Evolutionary conservation across 2,797 vertebrate genomes (phyloP).

Genomic region (Cuniculus paca): DNA sequence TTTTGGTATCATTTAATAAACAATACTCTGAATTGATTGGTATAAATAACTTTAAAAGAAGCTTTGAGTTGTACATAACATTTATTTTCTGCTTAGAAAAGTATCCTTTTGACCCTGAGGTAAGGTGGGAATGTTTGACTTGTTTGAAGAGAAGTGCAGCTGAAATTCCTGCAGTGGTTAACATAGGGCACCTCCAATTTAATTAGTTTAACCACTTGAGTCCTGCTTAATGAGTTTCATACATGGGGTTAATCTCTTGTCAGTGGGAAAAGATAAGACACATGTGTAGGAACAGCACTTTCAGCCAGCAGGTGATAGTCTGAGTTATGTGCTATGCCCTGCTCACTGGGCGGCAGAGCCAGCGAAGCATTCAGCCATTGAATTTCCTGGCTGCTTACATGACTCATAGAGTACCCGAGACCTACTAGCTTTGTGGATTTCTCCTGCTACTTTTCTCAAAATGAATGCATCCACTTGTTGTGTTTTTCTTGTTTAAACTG

Average conservation of each 20-base stretch:
- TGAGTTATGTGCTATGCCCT: conserved; percentile 38
- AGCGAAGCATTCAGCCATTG: conserved; percentile 73
- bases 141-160: conserved; percentile 44
- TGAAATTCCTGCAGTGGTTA: conserved; percentile 66
- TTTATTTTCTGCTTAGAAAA: neutral
- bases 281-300: neutral
- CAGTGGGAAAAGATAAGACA: conserved; percentile 50
- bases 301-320: conserved; percentile 44
- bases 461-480: neutral
- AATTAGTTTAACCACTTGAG: conserved; percentile 80
- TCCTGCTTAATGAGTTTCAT: conserved; percentile 61
- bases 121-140: neutral
- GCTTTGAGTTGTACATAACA: neutral
- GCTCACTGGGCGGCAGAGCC: conserved; percentile 48
- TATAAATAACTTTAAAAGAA: neutral
- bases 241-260: conserved; percentile 71
- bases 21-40: neutral
- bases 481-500: neutral
- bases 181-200: conserved; percentile 58
- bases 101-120: conserved; percentile 7
- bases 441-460: conserved; percentile 19
- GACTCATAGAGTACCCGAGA: neutral
- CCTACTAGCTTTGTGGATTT: conserved; percentile 38
- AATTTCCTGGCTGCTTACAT: conserved; percentile 55
- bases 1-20: conserved; percentile 8